phyloP scores from a whole-genome alignment of 2,797 vertebrate species.

The Protonibea diacanthus region DNA sequence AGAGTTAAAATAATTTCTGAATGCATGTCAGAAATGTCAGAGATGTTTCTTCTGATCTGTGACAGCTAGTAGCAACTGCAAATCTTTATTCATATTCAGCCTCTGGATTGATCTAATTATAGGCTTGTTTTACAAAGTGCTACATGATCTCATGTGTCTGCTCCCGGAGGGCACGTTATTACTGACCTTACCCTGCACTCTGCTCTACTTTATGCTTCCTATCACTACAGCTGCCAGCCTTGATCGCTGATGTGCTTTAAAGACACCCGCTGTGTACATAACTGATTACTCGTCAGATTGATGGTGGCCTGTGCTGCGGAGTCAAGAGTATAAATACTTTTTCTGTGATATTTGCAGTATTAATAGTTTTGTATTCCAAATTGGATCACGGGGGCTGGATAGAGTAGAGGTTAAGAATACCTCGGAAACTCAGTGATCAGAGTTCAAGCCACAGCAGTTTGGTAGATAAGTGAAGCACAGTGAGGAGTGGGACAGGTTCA shows the following conservation, averaged over 20 bases:
- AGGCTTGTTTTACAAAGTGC: constrained; percentile 33
- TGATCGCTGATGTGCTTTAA: constrained; percentile 36
- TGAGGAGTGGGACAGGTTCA: not conserved
- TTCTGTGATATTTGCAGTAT: constrained; percentile 3
- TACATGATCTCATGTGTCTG: constrained; percentile 30
- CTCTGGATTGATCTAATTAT: constrained; percentile 53
- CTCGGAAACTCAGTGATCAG: not conserved
- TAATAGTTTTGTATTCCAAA: not conserved
- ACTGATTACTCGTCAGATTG: constrained; percentile 33
- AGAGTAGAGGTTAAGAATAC: not conserved
- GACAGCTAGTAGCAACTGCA: not conserved
- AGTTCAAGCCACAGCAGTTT: not conserved
- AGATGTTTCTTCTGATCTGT: not conserved
- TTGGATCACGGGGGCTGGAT: not conserved
- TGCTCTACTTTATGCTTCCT: constrained; percentile 44
- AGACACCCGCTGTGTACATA: constrained; percentile 27
- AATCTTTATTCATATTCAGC: constrained; percentile 36
- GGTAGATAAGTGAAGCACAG: no score
- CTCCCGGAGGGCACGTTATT: constrained; percentile 39
- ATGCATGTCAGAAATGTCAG: constrained; percentile 2
- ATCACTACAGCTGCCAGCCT: constrained; percentile 41
- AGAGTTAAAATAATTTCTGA: constrained; percentile 6
- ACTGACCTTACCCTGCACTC: constrained; percentile 40
- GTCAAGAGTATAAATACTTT: constrained; percentile 19
- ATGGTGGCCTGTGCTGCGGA: constrained; percentile 17